Evolutionary conservation across 1,140 invertebrate genomes (phyloP).

Genomic region (Temnothorax nylanderi): DNA sequence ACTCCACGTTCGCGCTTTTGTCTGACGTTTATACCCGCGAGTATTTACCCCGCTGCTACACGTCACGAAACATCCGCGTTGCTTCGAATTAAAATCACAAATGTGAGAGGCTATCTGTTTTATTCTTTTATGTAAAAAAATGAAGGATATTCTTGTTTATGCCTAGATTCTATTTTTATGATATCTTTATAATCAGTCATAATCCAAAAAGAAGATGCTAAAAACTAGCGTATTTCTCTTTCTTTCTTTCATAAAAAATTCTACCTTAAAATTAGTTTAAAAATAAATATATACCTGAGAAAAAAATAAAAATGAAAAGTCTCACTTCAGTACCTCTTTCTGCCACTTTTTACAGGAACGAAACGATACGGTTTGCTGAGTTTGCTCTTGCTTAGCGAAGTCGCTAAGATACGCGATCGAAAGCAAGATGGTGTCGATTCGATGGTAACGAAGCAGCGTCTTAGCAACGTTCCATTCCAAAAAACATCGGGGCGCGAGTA

Average conservation of each 20-base stretch:
- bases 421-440: background rate
- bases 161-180: background rate
- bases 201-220: background rate
- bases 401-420: background rate
- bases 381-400: background rate
- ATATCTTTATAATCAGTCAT: background rate
- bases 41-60: conserved; percentile 5
- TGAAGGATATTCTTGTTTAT: background rate
- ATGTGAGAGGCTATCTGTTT: background rate
- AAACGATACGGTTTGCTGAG: background rate
- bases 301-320: background rate
- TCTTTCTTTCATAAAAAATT: background rate
- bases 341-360: background rate
- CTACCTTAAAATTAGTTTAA: background rate
- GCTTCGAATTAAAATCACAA: conserved; percentile 36
- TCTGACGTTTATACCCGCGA: conserved; percentile 28
- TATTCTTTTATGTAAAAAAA: background rate
- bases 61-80: conserved; percentile 10
- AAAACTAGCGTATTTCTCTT: background rate
- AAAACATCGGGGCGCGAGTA: background rate
- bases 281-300: background rate
- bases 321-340: background rate
- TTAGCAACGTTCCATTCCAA: background rate
- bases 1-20: conserved; percentile 9
- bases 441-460: conserved; percentile 4